Conservation (phyloP, 2,797 vertebrate species). For the Fistularia commersonii region DNA sequence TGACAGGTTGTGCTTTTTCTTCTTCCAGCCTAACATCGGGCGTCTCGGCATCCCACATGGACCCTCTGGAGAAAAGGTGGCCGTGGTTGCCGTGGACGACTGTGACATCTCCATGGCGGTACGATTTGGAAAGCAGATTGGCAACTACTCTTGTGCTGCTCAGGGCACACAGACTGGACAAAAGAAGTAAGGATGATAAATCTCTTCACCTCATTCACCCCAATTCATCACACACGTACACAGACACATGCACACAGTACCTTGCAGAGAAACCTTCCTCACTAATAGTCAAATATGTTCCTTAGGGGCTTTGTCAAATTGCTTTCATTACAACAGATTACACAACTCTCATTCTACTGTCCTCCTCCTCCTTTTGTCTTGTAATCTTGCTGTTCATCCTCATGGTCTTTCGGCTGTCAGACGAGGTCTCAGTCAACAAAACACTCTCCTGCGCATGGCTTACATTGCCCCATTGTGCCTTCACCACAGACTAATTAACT, state of each 20-base stretch:
- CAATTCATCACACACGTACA: slow-evolving; percentile 12
- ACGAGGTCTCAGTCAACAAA: not conserved
- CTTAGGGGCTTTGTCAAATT: too few species aligned
- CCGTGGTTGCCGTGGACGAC: slow-evolving; percentile 91
- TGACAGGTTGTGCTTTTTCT: slow-evolving; percentile 21
- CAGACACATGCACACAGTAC: too few species aligned
- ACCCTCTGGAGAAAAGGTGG: slow-evolving; percentile 96
- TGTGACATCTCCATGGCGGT: slow-evolving; percentile 95
- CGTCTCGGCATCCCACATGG: slow-evolving; percentile 90
- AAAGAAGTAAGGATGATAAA: slow-evolving; percentile 83
- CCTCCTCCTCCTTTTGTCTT: slow-evolving; percentile 18
- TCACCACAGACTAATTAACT: slow-evolving; percentile 30
- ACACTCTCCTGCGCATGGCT: slow-evolving; percentile 9
- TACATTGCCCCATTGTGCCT: slow-evolving; percentile 11
- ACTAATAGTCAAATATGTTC: too few species aligned
- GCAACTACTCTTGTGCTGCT: slow-evolving; percentile 96
- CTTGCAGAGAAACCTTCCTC: too few species aligned
- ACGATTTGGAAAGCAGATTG: slow-evolving; percentile 85
- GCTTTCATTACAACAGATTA: slow-evolving; percentile 25
- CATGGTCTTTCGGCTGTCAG: slow-evolving; percentile 10
- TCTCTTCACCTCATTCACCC: not conserved
- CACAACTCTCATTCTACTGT: slow-evolving; percentile 3
- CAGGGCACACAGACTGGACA: slow-evolving; percentile 95
- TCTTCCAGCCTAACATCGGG: slow-evolving; percentile 88
- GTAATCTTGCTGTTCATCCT: slow-evolving; percentile 32